Conservation (phyloP, 2,888 invertebrate genomes). For the Hydrotaea cyrtoneurina region DNA sequence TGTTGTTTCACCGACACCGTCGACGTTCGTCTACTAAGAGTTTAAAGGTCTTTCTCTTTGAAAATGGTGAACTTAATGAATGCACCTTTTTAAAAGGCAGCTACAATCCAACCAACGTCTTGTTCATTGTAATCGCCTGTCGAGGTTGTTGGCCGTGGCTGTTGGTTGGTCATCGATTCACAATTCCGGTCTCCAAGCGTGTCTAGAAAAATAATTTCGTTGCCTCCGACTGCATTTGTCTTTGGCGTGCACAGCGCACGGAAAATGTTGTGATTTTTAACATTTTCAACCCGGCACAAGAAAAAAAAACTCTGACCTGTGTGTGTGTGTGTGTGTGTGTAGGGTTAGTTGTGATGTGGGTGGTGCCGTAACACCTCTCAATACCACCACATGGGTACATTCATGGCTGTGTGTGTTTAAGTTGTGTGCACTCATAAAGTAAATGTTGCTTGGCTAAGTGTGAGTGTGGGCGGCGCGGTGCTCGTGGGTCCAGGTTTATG, state of each 20-base stretch:
- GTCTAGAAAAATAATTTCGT: slow-evolving; percentile 51
- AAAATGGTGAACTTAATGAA: slow-evolving; percentile 11
- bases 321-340: too few relatives aligned
- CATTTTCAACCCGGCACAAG: not conserved
- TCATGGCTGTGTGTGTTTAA: not conserved
- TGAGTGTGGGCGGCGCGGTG: not conserved
- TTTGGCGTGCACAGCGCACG: slow-evolving; percentile 45
- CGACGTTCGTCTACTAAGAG: too few relatives aligned
- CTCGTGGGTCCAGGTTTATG: not conserved
- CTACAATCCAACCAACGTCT: not conserved
- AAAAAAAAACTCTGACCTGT: not conserved
- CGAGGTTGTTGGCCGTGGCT: not conserved
- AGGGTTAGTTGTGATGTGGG: too few relatives aligned
- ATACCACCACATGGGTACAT: not conserved
- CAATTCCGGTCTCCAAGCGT: slow-evolving; percentile 20
- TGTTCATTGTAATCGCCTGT: not conserved
- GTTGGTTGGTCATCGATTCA: not conserved
- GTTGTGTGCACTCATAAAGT: not conserved
- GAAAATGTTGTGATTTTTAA: slow-evolving; percentile 55
- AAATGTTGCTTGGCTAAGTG: not conserved
- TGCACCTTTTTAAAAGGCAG: slow-evolving; percentile 35
- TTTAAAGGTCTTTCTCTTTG: too few relatives aligned
- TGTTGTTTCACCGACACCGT: not conserved
- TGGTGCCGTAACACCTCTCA: not conserved
- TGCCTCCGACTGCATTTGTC: slow-evolving; percentile 59